Percentiles rank a stretch among this genome's conserved stretches.
phyloP scores from a whole-genome alignment of 2,888 invertebrate genomes.

The Eupithecia subfuscata region DNA sequence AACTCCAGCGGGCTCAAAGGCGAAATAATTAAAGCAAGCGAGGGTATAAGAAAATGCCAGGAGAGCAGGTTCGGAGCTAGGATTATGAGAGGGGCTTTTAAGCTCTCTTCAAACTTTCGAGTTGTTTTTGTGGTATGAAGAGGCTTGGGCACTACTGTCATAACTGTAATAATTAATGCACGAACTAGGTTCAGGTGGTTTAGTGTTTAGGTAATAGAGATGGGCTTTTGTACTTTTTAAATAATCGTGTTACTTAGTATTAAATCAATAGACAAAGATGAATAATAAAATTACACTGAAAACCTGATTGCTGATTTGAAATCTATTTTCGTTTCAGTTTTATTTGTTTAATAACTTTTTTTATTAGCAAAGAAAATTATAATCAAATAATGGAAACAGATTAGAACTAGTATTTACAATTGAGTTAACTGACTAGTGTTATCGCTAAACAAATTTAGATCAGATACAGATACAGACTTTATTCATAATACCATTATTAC shows the following conservation, averaged over 20 bases:
- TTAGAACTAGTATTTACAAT: too few relatives aligned
- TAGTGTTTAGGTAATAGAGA: too few relatives aligned
- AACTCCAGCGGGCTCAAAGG: conserved; percentile 73
- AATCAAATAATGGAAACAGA: too few relatives aligned
- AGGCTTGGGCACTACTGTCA: not conserved
- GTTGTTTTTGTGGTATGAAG: conserved; percentile 1
- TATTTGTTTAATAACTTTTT: not conserved
- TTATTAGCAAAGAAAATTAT: too few relatives aligned
- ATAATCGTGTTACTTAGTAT: not conserved
- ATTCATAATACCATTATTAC: too few relatives aligned
- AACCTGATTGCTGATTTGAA: not conserved
- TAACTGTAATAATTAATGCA: not conserved
- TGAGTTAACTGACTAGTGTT: not conserved
- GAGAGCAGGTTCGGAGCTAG: conserved; percentile 45
- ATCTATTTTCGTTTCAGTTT: not conserved
- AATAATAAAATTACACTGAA: not conserved
- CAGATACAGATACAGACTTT: too few relatives aligned
- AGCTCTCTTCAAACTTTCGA: conserved; percentile 10
- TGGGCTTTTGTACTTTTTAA: not conserved
- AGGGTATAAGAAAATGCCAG: conserved; percentile 77
- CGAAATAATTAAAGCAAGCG: conserved; percentile 79
- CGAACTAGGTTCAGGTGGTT: not conserved
- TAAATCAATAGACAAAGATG: not conserved
- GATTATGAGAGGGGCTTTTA: conserved; percentile 25
- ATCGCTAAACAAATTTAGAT: not conserved